Evolutionary conservation across 2,113 vertebrate species (phyloP), one percentile per base, ranked within the genome.

Genomic region (Tichodroma muraria): DNA sequence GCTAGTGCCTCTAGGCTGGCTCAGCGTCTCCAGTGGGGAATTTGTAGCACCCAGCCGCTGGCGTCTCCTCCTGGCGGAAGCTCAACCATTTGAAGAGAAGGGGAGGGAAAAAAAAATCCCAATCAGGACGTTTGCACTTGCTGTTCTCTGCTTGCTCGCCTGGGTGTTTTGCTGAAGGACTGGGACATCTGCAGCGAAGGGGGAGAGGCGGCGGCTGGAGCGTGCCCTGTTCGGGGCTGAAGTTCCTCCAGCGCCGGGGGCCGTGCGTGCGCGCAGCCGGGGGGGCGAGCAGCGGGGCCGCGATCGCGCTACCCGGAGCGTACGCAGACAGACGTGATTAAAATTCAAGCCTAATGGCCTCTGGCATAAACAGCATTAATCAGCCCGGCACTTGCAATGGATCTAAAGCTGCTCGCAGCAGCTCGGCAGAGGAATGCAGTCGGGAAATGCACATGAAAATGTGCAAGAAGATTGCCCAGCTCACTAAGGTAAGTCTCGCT

Each of bases 391-490:
- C 97, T 85, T 96, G 97, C 95, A 97, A 96, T 95, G 98, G 98
- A 96, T 98, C 98, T 97, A 98, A 98, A 97, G 97, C 98, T 56
- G 97, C 98, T 92, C 97, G 96, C 91, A 57, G 96, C 25, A 95
- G 93, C 96, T 97, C 96, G 69, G 97, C 98, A 52, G 98, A 98
- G 90, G 98, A 98, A 85, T 97, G 98, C 90, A 98, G 95, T 88
- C 97, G 97, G 77, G 98, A 99, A 91, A 98, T 99, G 98, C 99
- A 99, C 96, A 45, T 98, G 94, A 99, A 99, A 97, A 99, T 99
- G 99, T 99, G 99, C 97, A 99, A 99, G 98, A 99, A 99, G 98
- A 99, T 99, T 54, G 99, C 99, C 22, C 99, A 99, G 98, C 99
- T 99, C 81, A 99, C 99, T 21, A 99, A 99, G 99, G 99, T 99